Evolutionary conservation across 1,140 invertebrate genomes (phyloP).

Genomic region (Meloidogyne floridensis): DNA sequence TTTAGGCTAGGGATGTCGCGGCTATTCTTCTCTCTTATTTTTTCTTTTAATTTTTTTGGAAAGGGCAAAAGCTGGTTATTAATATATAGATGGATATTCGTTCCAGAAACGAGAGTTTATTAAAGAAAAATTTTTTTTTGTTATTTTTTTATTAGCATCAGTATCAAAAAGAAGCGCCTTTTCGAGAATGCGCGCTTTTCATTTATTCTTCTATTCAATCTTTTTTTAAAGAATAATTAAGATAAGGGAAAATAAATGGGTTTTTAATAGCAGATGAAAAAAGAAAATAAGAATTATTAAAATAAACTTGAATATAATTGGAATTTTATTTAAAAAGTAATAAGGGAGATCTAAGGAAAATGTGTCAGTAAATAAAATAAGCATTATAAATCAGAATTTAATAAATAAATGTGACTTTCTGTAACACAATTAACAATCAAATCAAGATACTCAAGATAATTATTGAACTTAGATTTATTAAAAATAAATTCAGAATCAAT

Average conservation of each 20-base stretch:
- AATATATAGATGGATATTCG: not conserved
- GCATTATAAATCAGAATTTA: not conserved
- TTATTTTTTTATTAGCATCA: not conserved
- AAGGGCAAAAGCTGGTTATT: slow-evolving; percentile 4
- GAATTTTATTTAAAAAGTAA: not conserved
- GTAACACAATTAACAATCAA: no score
- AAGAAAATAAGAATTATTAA: not conserved
- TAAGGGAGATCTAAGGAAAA: no score
- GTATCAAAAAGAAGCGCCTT: not conserved
- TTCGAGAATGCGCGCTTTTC: not conserved
- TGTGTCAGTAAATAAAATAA: not conserved
- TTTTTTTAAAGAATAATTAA: not conserved
- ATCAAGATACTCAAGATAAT: no score
- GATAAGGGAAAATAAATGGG: slow-evolving; percentile 6
- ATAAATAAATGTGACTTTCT: not conserved
- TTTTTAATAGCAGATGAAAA: not conserved
- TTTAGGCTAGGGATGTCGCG: not conserved
- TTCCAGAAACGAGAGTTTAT: slow-evolving; percentile 6
- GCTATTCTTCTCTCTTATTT: no score
- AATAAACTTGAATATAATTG: not conserved
- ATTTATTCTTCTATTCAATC: no score
- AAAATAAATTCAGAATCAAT: no score
- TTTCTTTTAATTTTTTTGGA: not conserved
- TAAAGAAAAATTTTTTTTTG: not conserved
- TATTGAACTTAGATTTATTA: no score